Evolutionary conservation across 2,888 invertebrate genomes (phyloP), one percentile per base, ranked within the genome.

Genomic region (Calephelis perditalis): DNA sequence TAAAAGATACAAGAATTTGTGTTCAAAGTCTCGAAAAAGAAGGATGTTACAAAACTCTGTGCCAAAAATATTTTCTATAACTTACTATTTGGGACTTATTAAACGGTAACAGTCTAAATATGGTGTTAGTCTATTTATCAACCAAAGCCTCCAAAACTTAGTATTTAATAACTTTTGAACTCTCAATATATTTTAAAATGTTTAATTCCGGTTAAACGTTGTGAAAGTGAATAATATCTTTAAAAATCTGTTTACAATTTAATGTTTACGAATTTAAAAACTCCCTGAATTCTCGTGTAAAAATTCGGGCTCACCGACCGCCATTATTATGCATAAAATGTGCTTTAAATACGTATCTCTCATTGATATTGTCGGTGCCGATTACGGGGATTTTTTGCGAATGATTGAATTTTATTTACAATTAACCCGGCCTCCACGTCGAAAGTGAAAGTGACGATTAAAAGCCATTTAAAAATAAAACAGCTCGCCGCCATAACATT

Each of bases 401-500:
- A 84, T 89, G 86, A 89, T 88, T 84, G 86, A 86, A 88, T 90
- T 89, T 88, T 89, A 90, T 90, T 89, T 88, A 89, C 88, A 89
- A 90, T 88, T 88, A 90, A 86, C 83, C 75, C 82, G 80, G 78
- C 81, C 80, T 78, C 83, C 81, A 77, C 79, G 77, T 47, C 66
- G 87, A 90, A 78, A 90, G 82, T 75, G 87, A 90, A 77, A 89
- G 87, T 87, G 87, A 84, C 84, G 81, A 88, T 90, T 87, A 86
- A 88, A 88, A 82, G 82, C 76, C 86, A 87, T 89, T 89, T 90
- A 86, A 89, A 90, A 90, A 89, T 87, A 88, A 88, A 89, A 86
- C 85, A 84, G 79, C 75, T 70, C 74, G 78, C 72, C 81, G 81
- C 77, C 81, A 82, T 82, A 82, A 83, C 81, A 83, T 76, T 77